These are phyloP conservation scores for Apostichopus californicus DNA, from an alignment of 35 echinoderm and acorn worm species.

Conservation along the genomic window DNA sequence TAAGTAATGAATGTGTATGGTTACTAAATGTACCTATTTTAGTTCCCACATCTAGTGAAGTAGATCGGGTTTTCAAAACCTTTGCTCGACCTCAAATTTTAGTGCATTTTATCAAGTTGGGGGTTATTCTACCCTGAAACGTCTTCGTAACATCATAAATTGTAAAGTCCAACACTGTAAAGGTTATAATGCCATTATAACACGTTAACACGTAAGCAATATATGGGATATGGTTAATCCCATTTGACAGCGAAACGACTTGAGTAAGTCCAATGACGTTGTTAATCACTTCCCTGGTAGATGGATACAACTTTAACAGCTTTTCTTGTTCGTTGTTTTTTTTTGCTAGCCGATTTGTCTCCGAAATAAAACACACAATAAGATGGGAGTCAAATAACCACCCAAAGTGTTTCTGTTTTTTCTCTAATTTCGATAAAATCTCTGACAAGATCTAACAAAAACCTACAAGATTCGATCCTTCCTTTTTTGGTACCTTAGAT, in stretches of 20 bases:
- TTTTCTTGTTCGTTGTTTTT: neutral
- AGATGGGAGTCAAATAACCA: neutral
- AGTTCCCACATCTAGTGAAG: too few relatives aligned
- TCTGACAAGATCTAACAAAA: neutral
- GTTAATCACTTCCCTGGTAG: neutral
- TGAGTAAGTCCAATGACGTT: neutral
- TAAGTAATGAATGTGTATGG: too few relatives aligned
- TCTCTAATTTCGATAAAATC: neutral
- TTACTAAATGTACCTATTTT: too few relatives aligned
- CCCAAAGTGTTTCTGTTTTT: neutral
- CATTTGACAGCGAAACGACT: neutral
- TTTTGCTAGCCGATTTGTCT: conserved; percentile 1
- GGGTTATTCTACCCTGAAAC: too few relatives aligned
- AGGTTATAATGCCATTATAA: neutral
- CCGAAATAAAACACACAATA: neutral
- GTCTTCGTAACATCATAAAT: neutral
- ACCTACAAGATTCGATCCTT: neutral
- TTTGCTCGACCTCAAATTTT: too few relatives aligned
- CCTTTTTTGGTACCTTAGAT: neutral
- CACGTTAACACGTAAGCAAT: neutral
- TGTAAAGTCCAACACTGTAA: neutral
- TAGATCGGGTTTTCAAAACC: too few relatives aligned
- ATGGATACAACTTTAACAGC: neutral
- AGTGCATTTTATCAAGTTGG: too few relatives aligned
- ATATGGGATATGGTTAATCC: neutral